Percentiles rank a stretch among this genome's conserved stretches.
Conservation (phyloP, 2,888 invertebrate species). For the Acleris holmiana region DNA sequence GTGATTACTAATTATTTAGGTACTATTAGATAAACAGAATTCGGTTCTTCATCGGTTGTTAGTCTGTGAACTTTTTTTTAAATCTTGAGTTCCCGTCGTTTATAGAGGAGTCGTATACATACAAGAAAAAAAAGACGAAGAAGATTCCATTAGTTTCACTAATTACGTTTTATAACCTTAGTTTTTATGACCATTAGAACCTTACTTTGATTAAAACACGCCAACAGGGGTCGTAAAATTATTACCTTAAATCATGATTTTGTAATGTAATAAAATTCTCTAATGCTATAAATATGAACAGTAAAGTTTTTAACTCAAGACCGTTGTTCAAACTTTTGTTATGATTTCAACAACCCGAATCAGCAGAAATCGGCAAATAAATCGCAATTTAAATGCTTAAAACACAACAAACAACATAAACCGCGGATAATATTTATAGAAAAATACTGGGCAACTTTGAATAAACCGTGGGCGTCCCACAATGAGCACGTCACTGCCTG, state of each 20-base stretch:
- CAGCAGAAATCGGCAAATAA: neutral
- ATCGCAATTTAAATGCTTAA: slow-evolving; percentile 9
- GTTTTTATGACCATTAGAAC: slow-evolving; percentile 70
- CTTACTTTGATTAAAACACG: slow-evolving; percentile 61
- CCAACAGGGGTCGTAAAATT: slow-evolving; percentile 66
- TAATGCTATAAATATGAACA: no score
- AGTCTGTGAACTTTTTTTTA: no score
- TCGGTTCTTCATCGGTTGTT: no score
- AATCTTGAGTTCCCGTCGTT: no score
- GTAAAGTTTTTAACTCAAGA: no score
- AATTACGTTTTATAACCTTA: slow-evolving; percentile 77
- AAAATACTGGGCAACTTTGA: slow-evolving; percentile 75
- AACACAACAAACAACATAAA: slow-evolving; percentile 45
- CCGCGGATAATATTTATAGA: slow-evolving; percentile 64
- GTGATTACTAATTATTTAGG: slow-evolving; percentile 41
- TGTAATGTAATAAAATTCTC: slow-evolving; percentile 56
- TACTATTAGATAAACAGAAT: no score
- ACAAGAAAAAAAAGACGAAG: slow-evolving; percentile 53
- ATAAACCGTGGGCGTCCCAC: slow-evolving; percentile 81
- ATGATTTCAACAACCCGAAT: neutral
- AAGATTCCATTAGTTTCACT: slow-evolving; percentile 75
- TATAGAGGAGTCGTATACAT: no score
- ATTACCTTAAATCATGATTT: slow-evolving; percentile 69
- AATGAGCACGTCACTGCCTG: slow-evolving; percentile 78
- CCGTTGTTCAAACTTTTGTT: neutral